Evolutionary conservation across 2,888 invertebrate species (phyloP), one percentile per base, ranked within the genome.

Genomic region (Drosophila buzzatii): DNA sequence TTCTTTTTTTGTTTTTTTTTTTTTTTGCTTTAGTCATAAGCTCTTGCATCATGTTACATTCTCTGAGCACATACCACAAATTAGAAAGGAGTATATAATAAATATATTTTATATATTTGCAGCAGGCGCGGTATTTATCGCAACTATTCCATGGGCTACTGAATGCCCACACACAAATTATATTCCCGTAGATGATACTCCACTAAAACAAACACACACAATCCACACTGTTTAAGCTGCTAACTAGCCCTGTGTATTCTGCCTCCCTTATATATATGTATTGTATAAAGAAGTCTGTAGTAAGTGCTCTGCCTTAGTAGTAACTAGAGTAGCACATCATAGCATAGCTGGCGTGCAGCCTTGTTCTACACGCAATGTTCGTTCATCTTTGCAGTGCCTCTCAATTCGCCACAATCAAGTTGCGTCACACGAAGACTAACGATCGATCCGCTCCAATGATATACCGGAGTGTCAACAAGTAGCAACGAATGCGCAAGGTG

Each of bases 351-450:
- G 14, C 16, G 16, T 18, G 31, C 42, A 35, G 35, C 39, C 57
- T 31, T 44, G 18, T 63, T 64, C 61, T 68, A 82, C 31, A 41
- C 62, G 80, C 69, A 74, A 76, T 60, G 70, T 72, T 62, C 75
- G 60, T 70, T 51, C 63, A 58, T 82, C 71, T 78, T 91, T 87
- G 68, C 96, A 97, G 97, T 95, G 95, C 96, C 91, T 97, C 97
- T 93, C 96, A 97, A 93, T 97, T 97, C 92, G 97, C 97, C 72
- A 97, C 97, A 74, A 97, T 97, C 92, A 97, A 97, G 94, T 95
- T 97, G 92, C 95, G 97, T 93, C 97, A 97, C 94, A 96, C 96
- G 91, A 96, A 96, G 94, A 97, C 97, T 92, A 97, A 97, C 93
- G 97, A 97, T 93, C 95, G 97, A 89, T 96, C 97, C 82, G 96